Conservation (phyloP, 2,113 vertebrate genomes). For the Ictalurus furcatus region DNA sequence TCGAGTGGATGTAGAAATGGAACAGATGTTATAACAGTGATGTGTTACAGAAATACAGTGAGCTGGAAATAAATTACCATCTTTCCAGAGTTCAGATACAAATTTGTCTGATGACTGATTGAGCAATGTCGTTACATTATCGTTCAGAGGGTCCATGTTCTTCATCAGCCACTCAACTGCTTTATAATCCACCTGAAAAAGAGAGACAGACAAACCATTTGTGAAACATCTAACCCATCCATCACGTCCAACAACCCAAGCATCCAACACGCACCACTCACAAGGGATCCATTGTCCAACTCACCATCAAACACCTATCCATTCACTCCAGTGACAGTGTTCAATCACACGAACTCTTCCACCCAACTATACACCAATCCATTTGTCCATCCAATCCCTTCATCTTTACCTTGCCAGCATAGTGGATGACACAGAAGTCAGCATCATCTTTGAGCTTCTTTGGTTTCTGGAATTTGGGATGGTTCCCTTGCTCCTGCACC, state of each 20-base stretch:
- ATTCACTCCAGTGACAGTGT: background rate
- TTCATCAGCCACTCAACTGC: constrained; percentile 98
- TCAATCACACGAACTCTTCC: background rate
- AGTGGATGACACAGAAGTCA: constrained; percentile 95
- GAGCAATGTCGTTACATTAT: constrained; percentile 90
- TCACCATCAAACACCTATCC: background rate
- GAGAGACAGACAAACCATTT: background rate
- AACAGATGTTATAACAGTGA: background rate
- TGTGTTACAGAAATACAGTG: background rate
- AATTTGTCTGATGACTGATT: constrained; percentile 97
- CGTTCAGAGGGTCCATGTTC: constrained; percentile 98
- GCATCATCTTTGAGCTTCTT: constrained; percentile 98
- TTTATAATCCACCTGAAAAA: constrained; percentile 92
- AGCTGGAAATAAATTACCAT: constrained; percentile 74
- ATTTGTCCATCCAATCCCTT: background rate
- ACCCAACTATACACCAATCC: background rate
- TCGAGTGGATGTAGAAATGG: background rate
- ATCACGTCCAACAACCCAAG: background rate
- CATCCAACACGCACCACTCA: background rate
- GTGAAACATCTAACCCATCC: background rate
- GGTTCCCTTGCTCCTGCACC: constrained; percentile 92
- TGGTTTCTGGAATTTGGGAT: constrained; percentile 95
- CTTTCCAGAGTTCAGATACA: constrained; percentile 95
- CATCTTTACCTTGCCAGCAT: constrained; percentile 88
- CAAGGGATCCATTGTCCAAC: background rate